phyloP scores from a whole-genome alignment of 2,113 vertebrate genomes.

The Leucoraja erinaceus region DNA sequence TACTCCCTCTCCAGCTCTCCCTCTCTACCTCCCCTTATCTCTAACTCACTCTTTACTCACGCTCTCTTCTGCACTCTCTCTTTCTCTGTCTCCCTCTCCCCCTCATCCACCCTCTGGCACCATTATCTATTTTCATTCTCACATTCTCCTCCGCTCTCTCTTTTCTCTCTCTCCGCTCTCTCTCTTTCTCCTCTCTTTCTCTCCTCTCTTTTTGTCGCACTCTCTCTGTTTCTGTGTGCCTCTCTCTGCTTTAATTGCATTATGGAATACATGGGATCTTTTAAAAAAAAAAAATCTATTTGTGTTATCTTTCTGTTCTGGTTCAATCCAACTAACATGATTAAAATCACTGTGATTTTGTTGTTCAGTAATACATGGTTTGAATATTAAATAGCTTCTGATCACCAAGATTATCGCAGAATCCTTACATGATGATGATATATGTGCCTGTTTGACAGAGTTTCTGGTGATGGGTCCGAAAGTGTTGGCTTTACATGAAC shows the following conservation, averaged over 20 bases:
- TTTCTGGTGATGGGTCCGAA: no score
- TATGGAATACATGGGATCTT: not conserved
- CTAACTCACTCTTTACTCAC: no score
- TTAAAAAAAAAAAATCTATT: not conserved
- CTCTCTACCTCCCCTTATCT: no score
- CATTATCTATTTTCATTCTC: no score
- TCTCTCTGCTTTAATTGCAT: not conserved
- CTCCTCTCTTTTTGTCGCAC: no score
- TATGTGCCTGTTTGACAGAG: not conserved
- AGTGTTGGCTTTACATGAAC: not conserved
- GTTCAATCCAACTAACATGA: constrained; percentile 3
- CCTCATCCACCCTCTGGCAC: no score
- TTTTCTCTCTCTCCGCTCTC: no score
- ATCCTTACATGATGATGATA: not conserved
- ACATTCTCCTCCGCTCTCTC: no score
- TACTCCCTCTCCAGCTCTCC: not conserved
- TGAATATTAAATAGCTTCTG: constrained; percentile 31
- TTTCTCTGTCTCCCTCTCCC: no score
- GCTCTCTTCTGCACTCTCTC: no score
- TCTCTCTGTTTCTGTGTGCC: not conserved
- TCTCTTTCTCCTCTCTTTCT: no score
- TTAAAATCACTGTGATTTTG: constrained; percentile 29
- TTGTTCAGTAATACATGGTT: not conserved
- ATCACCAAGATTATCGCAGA: not conserved
- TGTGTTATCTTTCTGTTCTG: not conserved